Evolutionary conservation across 2,113 vertebrate genomes (phyloP).

Genomic region (Notechis scutatus): DNA sequence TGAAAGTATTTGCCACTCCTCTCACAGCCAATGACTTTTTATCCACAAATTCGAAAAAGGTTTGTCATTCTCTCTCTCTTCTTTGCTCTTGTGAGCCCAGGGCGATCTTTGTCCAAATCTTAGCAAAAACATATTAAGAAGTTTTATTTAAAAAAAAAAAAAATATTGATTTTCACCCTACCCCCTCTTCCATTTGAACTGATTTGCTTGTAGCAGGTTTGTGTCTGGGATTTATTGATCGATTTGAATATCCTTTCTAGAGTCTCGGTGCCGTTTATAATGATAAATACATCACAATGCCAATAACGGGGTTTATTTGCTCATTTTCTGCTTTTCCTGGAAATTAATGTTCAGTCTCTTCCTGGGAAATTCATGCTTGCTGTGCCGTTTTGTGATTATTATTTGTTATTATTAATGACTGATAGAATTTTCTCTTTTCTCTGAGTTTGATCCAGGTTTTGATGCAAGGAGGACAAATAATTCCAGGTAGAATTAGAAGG

Average conservation of each 20-base stretch:
- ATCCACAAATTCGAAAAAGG: neutral
- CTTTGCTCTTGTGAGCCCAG: neutral
- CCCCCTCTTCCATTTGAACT: neutral
- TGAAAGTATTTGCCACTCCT: neutral
- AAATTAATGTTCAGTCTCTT: neutral
- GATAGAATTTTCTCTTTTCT: neutral
- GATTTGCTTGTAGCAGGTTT: neutral
- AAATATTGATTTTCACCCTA: neutral
- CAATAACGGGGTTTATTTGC: neutral
- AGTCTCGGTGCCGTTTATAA: neutral
- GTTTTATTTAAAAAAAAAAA: neutral
- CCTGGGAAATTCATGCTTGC: neutral
- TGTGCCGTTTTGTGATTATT: neutral
- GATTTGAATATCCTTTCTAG: neutral
- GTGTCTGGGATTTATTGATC: neutral
- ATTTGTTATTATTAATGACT: neutral
- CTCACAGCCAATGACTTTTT: neutral
- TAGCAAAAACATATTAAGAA: neutral
- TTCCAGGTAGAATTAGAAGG: neutral
- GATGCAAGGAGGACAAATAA: neutral
- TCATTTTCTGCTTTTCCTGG: neutral
- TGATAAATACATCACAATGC: neutral
- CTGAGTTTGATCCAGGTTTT: neutral
- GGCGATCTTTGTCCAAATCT: neutral
- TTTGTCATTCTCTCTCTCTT: neutral